These are phyloP conservation scores for Clarias fuscus DNA, from an alignment of 2,797 vertebrate genomes.

Conservation along the genomic window DNA sequence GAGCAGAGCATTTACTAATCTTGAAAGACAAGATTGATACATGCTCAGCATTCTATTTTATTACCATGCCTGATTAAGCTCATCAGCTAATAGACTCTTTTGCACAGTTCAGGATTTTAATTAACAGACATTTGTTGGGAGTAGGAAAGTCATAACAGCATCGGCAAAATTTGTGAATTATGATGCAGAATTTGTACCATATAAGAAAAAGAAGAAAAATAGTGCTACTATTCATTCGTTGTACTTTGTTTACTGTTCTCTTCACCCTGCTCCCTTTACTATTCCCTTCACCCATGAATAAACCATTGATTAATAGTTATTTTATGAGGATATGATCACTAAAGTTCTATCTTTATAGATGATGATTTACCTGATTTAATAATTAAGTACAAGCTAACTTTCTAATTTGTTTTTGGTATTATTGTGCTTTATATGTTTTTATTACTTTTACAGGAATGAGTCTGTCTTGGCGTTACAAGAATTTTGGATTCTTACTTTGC, in stretches of 20 bases:
- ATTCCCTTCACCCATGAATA: background rate
- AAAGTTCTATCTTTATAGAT: background rate
- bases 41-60: background rate
- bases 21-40: background rate
- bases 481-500: background rate
- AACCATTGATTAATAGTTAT: background rate
- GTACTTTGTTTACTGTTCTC: no score
- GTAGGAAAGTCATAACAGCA: background rate
- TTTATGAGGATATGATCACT: background rate
- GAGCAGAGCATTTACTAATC: background rate
- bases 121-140: background rate
- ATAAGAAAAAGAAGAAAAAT: background rate
- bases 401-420: background rate
- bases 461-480: background rate
- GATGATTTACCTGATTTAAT: background rate
- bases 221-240: background rate
- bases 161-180: background rate
- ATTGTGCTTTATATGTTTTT: background rate
- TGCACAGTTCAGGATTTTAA: background rate
- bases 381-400: background rate
- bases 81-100: background rate
- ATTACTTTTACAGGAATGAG: background rate
- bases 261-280: background rate
- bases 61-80: background rate
- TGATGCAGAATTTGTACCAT: background rate